Percentiles rank a stretch among this genome's conserved stretches.
phyloP scores from a whole-genome alignment of 2,888 invertebrate genomes.

The Papilio elwesi region DNA sequence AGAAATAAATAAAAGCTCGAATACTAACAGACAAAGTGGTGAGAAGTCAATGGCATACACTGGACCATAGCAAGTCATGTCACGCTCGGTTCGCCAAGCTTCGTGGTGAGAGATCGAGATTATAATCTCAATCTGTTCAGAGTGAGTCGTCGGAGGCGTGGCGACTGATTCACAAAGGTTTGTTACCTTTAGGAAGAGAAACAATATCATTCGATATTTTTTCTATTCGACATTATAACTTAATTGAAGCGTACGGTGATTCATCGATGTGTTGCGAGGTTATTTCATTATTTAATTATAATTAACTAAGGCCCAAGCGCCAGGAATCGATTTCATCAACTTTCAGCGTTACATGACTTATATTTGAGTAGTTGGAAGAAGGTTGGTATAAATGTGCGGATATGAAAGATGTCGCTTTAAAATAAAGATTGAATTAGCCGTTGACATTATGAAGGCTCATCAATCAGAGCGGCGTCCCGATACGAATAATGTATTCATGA shows the following conservation, averaged over 20 bases:
- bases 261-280: conserved; percentile 75
- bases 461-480: conserved; percentile 64
- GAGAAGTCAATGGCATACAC: conserved; percentile 54
- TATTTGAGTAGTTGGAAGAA: conserved; percentile 48
- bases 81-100: conserved; percentile 68
- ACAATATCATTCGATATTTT: conserved; percentile 62
- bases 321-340: conserved; percentile 67
- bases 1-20: background rate
- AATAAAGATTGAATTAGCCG: conserved; percentile 65
- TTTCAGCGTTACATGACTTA: conserved; percentile 46
- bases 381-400: background rate
- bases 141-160: conserved; percentile 76
- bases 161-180: conserved; percentile 65
- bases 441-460: conserved; percentile 64
- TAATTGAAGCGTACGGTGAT: conserved; percentile 75
- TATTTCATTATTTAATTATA: conserved; percentile 80
- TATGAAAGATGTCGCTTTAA: conserved; percentile 28
- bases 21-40: background rate
- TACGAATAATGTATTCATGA: conserved; percentile 64
- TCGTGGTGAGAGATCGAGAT: conserved; percentile 71
- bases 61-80: conserved; percentile 49
- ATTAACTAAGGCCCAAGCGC: conserved; percentile 77
- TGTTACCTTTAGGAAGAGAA: conserved; percentile 65
- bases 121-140: conserved; percentile 60
- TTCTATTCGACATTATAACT: conserved; percentile 69